These are phyloP conservation scores for Lates calcarifer DNA, from an alignment of 2,113 vertebrate genomes.

Conservation along the genomic window DNA sequence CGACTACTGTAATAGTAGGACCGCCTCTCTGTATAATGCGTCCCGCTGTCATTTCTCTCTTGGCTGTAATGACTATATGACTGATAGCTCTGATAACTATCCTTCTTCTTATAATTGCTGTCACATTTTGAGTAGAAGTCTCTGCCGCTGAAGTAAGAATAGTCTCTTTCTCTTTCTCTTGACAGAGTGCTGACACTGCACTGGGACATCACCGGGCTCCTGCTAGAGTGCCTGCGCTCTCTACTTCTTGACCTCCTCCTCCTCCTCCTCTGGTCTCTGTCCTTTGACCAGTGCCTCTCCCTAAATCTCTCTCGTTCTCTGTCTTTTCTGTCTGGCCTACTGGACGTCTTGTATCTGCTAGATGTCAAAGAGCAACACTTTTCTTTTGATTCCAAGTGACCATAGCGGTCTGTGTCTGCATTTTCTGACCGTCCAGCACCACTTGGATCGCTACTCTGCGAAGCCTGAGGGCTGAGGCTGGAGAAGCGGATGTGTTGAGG, in stretches of 20 bases:
- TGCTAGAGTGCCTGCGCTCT: constrained; percentile 79
- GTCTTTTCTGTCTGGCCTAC: constrained; percentile 40
- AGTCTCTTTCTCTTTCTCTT: constrained; percentile 75
- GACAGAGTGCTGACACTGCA: constrained; percentile 81
- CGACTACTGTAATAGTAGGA: constrained; percentile 83
- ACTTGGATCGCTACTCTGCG: constrained; percentile 67
- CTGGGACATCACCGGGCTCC: constrained; percentile 81
- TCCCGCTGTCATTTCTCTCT: constrained; percentile 80
- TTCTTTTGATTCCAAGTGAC: constrained; percentile 33
- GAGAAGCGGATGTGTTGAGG: constrained; percentile 84
- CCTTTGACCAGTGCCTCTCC: constrained; percentile 78
- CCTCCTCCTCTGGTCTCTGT: constrained; percentile 79
- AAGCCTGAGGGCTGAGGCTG: constrained; percentile 82
- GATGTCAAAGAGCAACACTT: constrained; percentile 25
- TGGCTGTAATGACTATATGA: constrained; percentile 84
- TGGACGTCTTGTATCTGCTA: constrained; percentile 37
- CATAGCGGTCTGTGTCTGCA: constrained; percentile 30
- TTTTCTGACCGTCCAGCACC: constrained; percentile 69
- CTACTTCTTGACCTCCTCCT: constrained; percentile 80
- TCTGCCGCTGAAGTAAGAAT: constrained; percentile 84
- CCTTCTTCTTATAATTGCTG: constrained; percentile 82
- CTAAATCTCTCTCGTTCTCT: constrained; percentile 69
- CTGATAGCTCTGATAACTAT: constrained; percentile 80
- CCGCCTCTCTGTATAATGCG: constrained; percentile 80
- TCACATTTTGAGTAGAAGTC: constrained; percentile 77